Percentiles rank a stretch among this genome's conserved stretches.
Evolutionary conservation across 2,797 vertebrate species (phyloP).

Genomic region (Periparus ater): DNA sequence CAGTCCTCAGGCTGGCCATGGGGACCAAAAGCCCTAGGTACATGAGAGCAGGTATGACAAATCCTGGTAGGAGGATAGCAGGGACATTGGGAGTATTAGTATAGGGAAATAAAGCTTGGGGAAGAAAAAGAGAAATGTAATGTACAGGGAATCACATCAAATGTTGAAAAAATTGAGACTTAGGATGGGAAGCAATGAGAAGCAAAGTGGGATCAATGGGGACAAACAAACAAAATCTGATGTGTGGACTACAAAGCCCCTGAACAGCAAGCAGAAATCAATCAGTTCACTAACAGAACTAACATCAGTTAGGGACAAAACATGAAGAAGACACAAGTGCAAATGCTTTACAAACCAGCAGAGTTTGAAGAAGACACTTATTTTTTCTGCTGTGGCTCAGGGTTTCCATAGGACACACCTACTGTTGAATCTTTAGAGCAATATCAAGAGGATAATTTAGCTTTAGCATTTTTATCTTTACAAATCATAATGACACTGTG

Average conservation of each 20-base stretch:
- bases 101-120: not conserved
- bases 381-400: not conserved
- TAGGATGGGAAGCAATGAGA: not conserved
- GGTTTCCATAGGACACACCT: not conserved
- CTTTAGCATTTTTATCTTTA: not conserved
- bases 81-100: not conserved
- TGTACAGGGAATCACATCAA: not conserved
- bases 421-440: not conserved
- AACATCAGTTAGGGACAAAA: fast-evolving
- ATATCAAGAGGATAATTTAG: not conserved
- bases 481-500: not conserved
- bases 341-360: not conserved
- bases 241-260: not conserved
- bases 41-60: not conserved
- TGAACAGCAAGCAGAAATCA: fast-evolving
- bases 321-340: not conserved
- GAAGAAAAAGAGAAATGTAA: not conserved
- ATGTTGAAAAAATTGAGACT: not conserved
- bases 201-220: not conserved
- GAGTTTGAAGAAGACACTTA: not conserved
- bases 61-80: not conserved
- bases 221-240: not conserved
- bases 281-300: not conserved
- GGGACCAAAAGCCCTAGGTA: not conserved
- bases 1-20: not conserved